Evolutionary conservation across 1,140 invertebrate genomes (phyloP).

Genomic region (Tetramorium simillimum): DNA sequence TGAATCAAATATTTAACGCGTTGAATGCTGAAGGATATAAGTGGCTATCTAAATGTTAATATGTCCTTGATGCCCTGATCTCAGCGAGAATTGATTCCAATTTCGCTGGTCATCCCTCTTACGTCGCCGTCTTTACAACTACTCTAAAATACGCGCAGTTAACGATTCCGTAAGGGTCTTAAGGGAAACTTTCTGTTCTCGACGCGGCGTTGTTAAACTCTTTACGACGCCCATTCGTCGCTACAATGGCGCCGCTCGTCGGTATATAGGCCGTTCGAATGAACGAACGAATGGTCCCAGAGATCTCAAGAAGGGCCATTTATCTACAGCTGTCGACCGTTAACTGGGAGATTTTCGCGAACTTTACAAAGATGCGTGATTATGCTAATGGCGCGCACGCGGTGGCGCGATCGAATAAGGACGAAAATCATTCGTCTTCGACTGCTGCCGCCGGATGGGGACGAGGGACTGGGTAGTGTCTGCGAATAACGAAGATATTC

Average conservation of each 20-base stretch:
- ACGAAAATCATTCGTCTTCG: slow-evolving; percentile 51
- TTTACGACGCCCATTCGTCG: slow-evolving; percentile 81
- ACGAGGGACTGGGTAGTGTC: neutral
- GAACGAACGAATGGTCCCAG: slow-evolving; percentile 68
- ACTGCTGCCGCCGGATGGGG: slow-evolving; percentile 18
- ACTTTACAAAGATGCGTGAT: slow-evolving; percentile 67
- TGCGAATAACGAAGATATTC: slow-evolving; percentile 39
- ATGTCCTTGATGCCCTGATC: neutral
- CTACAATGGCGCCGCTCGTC: slow-evolving; percentile 74
- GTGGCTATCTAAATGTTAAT: neutral
- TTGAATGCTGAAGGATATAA: neutral
- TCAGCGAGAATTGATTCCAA: slow-evolving; percentile 66
- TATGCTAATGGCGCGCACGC: slow-evolving; percentile 67
- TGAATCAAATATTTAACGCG: neutral
- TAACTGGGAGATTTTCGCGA: slow-evolving; percentile 64
- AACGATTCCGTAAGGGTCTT: slow-evolving; percentile 79
- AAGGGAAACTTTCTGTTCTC: slow-evolving; percentile 76
- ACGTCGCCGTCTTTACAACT: slow-evolving; percentile 73
- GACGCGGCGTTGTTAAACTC: slow-evolving; percentile 78
- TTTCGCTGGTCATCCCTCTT: slow-evolving; percentile 47
- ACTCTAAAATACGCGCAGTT: slow-evolving; percentile 79
- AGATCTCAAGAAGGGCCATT: slow-evolving; percentile 74
- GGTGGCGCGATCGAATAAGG: slow-evolving; percentile 17
- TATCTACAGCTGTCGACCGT: slow-evolving; percentile 75
- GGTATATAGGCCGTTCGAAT: slow-evolving; percentile 74